These are phyloP conservation scores for Gallinago solitaria DNA, from an alignment of 2,797 vertebrate genomes.

Conservation along the genomic window DNA sequence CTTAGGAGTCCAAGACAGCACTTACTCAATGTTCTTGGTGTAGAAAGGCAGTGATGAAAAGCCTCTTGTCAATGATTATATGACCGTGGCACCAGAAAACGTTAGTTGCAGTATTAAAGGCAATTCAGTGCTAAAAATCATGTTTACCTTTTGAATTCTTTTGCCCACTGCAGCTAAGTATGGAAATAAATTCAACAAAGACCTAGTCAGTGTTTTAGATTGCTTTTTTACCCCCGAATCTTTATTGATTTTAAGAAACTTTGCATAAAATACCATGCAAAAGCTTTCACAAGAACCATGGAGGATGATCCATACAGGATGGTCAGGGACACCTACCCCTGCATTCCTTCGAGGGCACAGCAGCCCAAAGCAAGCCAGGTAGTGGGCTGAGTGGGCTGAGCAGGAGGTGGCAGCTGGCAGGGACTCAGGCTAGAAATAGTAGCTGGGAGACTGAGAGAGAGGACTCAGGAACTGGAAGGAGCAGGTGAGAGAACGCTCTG, in stretches of 20 bases:
- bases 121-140: slow-evolving; percentile 1
- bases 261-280: background rate
- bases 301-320: background rate
- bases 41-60: slow-evolving; percentile 22
- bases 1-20: background rate
- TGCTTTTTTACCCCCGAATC: background rate
- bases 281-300: background rate
- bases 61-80: background rate
- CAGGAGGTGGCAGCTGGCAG: background rate
- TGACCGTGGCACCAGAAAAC: background rate
- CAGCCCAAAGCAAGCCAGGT: background rate
- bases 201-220: background rate
- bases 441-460: background rate
- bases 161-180: background rate
- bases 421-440: background rate
- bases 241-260: background rate
- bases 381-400: background rate
- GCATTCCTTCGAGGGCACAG: background rate
- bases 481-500: background rate
- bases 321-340: background rate
- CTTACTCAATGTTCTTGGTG: background rate
- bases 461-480: background rate
- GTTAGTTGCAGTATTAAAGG: slow-evolving; percentile 27
- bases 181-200: background rate
- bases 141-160: background rate